Base-by-base conservation (phyloP, 2,113 vertebrate genomes). In the Atherinomorus stipes region DNA sequence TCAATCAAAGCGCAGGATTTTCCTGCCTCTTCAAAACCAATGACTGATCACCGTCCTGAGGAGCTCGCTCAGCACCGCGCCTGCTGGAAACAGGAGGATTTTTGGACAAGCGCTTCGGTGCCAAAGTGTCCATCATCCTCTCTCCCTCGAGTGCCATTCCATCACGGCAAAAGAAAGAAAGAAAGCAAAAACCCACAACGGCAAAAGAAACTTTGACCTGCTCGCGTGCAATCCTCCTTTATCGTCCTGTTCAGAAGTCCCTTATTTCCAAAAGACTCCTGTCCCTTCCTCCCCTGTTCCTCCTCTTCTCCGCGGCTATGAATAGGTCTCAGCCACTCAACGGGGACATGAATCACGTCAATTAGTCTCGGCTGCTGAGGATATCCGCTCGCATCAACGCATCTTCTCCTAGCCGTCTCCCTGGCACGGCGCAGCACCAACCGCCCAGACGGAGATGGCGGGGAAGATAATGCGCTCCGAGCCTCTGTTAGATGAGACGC, bases 381-480 rank as follows among this genome's bases (percentile, higher is more conserved):
- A 86, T 78, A 89, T 89, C 86, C 83, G 85, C 71, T 47, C 40
- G 21, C 70, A 52, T 83, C 74, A 65, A 71, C 71, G 52, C 75
- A 61, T 72, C 69, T 64, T 59, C 66, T 71, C 31, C 59, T 26
- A 74, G 51, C 89, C 79, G 76, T 80, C 64, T 88, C 89, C 84
- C 78, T 78, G 84, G 84, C 89, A 84, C 83, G 82, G 73, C 85
- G 84, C 85, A 78, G 21, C 72, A 70, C 71, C 78, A 67, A 78
- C 62, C 76, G 77, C 91, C 88, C 74, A 90, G 62, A 82, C 91
- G 64, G 44, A 85, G 93, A 89, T 83, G 88, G 90, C 89, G 78
- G 81, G 68, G 79, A 86, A 85, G 90, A 90, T 85, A 92, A 86
- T 58, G 83, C 92, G 92, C 93, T 86, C 86, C 89, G 83, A 45